Conservation (phyloP, 2,888 invertebrate genomes). For the Oxytorus armatus region DNA sequence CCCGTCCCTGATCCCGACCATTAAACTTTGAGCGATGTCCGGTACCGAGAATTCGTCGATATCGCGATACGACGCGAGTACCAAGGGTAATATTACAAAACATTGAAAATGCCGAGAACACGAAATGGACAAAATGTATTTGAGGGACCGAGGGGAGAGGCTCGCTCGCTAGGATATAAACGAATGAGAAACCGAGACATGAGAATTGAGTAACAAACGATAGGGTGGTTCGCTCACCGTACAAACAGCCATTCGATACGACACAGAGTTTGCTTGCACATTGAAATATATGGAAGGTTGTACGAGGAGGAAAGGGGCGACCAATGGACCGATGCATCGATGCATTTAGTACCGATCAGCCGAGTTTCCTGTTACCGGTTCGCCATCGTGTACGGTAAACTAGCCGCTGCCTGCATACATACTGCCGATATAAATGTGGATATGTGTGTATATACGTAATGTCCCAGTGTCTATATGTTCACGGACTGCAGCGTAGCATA, state of each 20-base stretch:
- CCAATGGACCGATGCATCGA: slow-evolving; percentile 50
- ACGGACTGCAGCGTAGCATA: slow-evolving; percentile 20
- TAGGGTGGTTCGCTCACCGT: slow-evolving; percentile 58
- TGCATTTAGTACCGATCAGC: slow-evolving; percentile 70
- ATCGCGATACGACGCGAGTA: no score
- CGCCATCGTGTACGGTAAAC: slow-evolving; percentile 63
- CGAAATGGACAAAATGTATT: no score
- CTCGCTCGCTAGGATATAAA: slow-evolving; percentile 13
- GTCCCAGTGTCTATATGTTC: slow-evolving; percentile 21
- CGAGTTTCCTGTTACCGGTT: slow-evolving; percentile 68
- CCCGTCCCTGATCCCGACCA: no score
- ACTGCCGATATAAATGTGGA: slow-evolving; percentile 1
- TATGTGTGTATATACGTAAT: slow-evolving; percentile 1
- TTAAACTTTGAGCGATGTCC: no score
- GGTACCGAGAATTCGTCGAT: no score
- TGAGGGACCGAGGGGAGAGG: slow-evolving; percentile 1
- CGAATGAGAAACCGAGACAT: slow-evolving; percentile 59
- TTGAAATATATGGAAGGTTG: slow-evolving; percentile 23
- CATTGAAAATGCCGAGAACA: no score
- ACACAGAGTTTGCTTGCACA: slow-evolving; percentile 39
- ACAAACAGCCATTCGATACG: slow-evolving; percentile 69
- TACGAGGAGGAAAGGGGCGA: slow-evolving; percentile 14
- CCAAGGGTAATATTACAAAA: no score
- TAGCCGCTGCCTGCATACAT: slow-evolving; percentile 41
- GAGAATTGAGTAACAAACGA: slow-evolving; percentile 51